These are phyloP conservation scores for Heterodera filipjevi DNA, from an alignment of 2,888 invertebrate genomes.

Conservation along the genomic window DNA sequence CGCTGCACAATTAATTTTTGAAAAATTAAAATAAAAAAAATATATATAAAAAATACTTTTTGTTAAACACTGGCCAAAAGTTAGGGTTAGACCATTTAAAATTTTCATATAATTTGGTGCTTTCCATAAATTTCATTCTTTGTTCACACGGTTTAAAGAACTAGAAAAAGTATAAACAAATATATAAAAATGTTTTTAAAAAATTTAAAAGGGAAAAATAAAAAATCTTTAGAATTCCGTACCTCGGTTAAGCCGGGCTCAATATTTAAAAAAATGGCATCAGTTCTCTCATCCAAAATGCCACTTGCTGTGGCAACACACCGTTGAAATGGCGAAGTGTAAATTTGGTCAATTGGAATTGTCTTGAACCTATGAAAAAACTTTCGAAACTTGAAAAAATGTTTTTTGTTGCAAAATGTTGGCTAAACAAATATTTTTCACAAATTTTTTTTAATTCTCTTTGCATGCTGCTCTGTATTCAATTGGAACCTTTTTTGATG, in stretches of 20 bases:
- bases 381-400: constrained; percentile 46
- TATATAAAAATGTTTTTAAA: not conserved
- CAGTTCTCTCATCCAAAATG: constrained; percentile 44
- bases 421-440: no score
- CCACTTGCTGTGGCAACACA: constrained; percentile 54
- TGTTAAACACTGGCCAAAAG: not conserved
- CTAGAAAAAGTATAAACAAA: not conserved
- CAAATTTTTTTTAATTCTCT: no score
- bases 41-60: not conserved
- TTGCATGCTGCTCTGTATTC: no score
- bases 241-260: constrained; percentile 55
- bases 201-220: not conserved
- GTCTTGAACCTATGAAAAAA: constrained; percentile 38
- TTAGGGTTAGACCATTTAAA: not conserved
- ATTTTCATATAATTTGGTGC: not conserved
- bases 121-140: not conserved
- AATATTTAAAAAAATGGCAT: constrained; percentile 50
- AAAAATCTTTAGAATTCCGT: not conserved
- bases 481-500: no score
- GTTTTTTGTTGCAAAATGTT: not conserved
- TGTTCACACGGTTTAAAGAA: not conserved
- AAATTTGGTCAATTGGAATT: constrained; percentile 38
- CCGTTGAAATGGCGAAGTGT: constrained; percentile 57
- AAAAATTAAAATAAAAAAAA: not conserved
- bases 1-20: not conserved